Conservation (phyloP, 2,888 invertebrate genomes). For the Tipula vernalis region DNA sequence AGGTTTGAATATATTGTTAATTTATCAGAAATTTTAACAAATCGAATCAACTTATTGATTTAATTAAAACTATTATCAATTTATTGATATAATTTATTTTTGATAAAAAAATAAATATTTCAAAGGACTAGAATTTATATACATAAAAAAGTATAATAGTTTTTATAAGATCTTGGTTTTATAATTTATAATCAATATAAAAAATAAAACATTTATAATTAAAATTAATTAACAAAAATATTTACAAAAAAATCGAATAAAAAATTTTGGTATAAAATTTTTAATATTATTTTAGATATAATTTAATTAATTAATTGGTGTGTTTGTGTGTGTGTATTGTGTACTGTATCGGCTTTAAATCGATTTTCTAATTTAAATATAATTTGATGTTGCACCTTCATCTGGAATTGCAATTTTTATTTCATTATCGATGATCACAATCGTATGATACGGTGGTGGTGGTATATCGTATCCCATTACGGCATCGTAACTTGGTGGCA, state of each 20-base stretch:
- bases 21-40: no score
- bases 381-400: background rate
- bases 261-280: background rate
- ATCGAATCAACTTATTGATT: background rate
- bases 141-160: background rate
- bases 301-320: background rate
- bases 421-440: conserved; percentile 19
- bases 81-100: background rate
- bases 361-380: background rate
- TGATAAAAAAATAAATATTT: background rate
- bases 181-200: background rate
- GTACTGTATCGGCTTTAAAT: background rate
- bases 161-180: background rate
- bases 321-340: background rate
- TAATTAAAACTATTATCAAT: background rate
- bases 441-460: conserved; percentile 34
- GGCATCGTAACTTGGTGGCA: conserved; percentile 36
- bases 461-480: conserved; percentile 34
- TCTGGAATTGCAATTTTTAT: background rate
- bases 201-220: background rate
- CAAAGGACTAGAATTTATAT: background rate
- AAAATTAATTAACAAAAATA: background rate
- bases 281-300: background rate
- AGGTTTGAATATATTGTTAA: no score
- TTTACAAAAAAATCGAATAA: background rate